phyloP scores from a whole-genome alignment of 1,140 invertebrate species.

The Cotesia vestalis region DNA sequence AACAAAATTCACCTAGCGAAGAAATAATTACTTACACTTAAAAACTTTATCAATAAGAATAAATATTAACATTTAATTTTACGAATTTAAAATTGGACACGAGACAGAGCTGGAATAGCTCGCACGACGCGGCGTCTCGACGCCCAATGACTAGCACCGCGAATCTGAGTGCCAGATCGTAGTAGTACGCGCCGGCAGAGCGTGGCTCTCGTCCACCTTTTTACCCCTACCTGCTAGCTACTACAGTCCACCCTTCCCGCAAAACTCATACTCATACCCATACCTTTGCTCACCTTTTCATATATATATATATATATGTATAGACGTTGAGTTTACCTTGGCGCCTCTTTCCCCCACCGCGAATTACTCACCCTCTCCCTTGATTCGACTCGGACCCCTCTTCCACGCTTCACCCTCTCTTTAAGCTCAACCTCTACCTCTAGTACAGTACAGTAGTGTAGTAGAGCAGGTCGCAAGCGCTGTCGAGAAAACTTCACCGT shows the following conservation, averaged over 20 bases:
- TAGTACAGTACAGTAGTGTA: conserved; percentile 1
- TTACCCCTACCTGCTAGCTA: background rate
- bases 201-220: conserved; percentile 18
- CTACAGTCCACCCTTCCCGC: no score
- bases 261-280: background rate
- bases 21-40: no score
- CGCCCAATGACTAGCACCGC: conserved; percentile 56
- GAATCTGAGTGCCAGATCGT: conserved; percentile 1
- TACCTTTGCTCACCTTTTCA: no score
- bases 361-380: conserved; percentile 2
- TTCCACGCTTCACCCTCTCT: background rate
- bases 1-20: no score
- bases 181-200: conserved; percentile 26
- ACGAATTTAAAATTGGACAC: background rate
- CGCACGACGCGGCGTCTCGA: conserved; percentile 56
- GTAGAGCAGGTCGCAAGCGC: background rate
- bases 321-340: conserved; percentile 26
- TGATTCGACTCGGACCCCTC: background rate
- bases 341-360: conserved; percentile 28
- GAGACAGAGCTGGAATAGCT: conserved; percentile 32
- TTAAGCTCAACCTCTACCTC: background rate
- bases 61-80: no score
- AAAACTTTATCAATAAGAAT: no score
- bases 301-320: background rate
- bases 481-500: background rate